Conservation (phyloP, 2,888 invertebrate genomes). For the Pyrochroa serraticornis region DNA sequence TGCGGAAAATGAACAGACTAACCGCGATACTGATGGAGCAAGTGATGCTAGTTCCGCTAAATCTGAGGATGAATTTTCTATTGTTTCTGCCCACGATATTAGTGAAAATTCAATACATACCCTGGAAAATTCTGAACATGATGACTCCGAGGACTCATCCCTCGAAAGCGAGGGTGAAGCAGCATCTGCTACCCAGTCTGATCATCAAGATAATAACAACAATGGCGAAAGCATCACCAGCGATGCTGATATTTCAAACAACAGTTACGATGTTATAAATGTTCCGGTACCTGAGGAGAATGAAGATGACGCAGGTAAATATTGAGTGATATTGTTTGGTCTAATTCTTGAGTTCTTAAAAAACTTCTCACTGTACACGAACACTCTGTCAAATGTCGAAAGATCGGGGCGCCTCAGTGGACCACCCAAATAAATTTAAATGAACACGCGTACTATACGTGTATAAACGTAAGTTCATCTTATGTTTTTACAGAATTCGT, state of each 20-base stretch:
- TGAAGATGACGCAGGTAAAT: slow-evolving; percentile 28
- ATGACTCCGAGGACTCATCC: no score
- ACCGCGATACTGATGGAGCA: not conserved
- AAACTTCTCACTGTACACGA: not conserved
- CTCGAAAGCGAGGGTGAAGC: not conserved
- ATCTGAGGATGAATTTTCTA: no score
- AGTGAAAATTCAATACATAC: no score
- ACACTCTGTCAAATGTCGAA: not conserved
- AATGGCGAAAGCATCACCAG: slow-evolving; percentile 32
- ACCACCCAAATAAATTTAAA: no score
- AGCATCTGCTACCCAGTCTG: not conserved
- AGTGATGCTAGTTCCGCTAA: no score
- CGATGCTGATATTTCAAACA: slow-evolving; percentile 20
- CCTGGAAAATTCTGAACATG: no score
- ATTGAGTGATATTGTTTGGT: not conserved
- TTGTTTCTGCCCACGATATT: no score
- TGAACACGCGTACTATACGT: no score
- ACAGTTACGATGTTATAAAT: slow-evolving; percentile 41
- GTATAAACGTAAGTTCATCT: no score
- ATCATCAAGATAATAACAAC: slow-evolving; percentile 38
- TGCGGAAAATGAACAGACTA: not conserved
- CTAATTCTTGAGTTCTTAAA: not conserved
- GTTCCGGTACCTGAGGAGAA: slow-evolving; percentile 38
- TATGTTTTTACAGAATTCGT: slow-evolving; percentile 45
- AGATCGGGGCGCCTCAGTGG: no score